A percentile compares a stretch with the other conserved stretches of the same genome.
These are phyloP conservation scores for Lanistes nyassanus DNA, from an alignment of 1,140 invertebrate genomes.

Conservation along the genomic window DNA sequence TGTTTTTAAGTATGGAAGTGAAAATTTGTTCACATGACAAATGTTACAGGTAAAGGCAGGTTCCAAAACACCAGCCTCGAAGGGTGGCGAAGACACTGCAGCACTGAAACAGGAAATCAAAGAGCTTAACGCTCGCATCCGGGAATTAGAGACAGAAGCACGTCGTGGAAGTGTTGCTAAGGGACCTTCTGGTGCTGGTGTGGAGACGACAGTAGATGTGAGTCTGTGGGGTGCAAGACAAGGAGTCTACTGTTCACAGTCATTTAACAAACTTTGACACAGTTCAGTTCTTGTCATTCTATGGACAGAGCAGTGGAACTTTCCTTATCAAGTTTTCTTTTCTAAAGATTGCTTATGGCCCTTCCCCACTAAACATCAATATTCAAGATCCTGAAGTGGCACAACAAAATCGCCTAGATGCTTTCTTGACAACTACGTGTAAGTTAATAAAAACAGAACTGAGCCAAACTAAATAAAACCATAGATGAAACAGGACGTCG, in stretches of 20 bases:
- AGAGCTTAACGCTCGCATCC: constrained; percentile 52
- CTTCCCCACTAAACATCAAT: no score
- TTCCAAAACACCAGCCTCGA: constrained; percentile 19
- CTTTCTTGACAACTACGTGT: no score
- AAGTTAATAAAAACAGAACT: no score
- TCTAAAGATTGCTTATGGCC: no score
- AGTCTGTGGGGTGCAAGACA: constrained; percentile 13
- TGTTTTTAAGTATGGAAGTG: no score
- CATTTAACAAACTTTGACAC: not conserved
- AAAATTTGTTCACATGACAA: not conserved
- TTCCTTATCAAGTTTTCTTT: no score
- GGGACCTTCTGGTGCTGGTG: constrained; percentile 29
- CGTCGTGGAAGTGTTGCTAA: constrained; percentile 16
- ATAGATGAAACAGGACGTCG: no score
- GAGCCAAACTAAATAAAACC: no score
- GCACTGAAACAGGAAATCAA: constrained; percentile 53
- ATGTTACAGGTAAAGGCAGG: constrained; percentile 21
- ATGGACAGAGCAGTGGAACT: no score
- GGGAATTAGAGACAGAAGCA: constrained; percentile 54
- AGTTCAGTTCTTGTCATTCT: no score
- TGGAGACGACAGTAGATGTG: constrained; percentile 40
- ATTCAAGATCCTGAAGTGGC: no score
- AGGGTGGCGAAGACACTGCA: constrained; percentile 35
- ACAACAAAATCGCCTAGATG: no score
- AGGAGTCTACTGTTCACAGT: not conserved